phyloP scores from a whole-genome alignment of 1,140 invertebrate genomes.

The Odontomachus brunneus region DNA sequence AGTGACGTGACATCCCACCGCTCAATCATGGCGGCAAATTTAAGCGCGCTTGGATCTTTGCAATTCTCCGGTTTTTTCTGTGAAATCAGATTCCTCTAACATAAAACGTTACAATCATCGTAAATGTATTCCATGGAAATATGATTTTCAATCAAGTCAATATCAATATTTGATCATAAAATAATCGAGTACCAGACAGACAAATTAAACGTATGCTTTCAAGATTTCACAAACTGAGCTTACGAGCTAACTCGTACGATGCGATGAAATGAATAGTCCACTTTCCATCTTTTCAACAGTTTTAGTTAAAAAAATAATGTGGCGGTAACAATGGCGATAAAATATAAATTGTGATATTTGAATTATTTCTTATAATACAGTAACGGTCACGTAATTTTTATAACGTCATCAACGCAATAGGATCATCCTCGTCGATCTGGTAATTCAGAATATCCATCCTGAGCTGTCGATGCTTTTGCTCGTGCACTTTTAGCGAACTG shows the following conservation, averaged over 20 bases:
- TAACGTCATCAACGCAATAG: constrained; percentile 3
- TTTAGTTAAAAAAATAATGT: constrained; percentile 35
- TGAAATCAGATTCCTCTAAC: no score
- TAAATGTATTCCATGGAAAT: no score
- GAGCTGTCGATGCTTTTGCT: constrained; percentile 73
- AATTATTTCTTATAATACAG: neutral
- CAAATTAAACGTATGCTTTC: constrained; percentile 51
- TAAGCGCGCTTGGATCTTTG: neutral
- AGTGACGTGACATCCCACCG: no score
- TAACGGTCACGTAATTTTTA: constrained; percentile 13
- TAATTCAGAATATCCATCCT: constrained; percentile 77
- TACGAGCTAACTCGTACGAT: neutral
- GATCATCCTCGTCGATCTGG: constrained; percentile 58
- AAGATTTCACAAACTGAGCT: constrained; percentile 45
- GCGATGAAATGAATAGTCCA: neutral
- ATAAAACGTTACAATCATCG: no score
- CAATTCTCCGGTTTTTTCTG: no score
- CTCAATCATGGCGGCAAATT: constrained; percentile 41
- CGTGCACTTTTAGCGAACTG: constrained; percentile 76
- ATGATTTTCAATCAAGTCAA: no score
- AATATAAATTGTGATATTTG: constrained; percentile 3
- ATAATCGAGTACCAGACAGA: no score
- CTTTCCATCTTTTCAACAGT: neutral
- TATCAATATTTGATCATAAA: no score
- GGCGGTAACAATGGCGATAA: constrained; percentile 17